These are phyloP conservation scores for Eurytoma adleriae DNA, from an alignment of 2,888 invertebrate genomes.

Conservation along the genomic window DNA sequence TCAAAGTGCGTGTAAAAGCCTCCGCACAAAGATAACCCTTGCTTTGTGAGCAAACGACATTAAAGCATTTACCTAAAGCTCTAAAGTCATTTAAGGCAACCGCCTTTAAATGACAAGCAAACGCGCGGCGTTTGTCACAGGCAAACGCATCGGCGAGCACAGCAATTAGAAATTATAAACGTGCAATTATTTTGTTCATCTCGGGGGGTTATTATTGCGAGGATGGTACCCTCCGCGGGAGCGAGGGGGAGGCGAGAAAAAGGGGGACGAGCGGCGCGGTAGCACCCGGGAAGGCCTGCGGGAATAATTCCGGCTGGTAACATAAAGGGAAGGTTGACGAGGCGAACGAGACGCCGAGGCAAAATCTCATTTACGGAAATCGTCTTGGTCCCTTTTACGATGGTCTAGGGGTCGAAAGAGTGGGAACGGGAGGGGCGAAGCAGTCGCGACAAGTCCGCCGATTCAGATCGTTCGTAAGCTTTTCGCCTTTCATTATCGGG, in stretches of 20 bases:
- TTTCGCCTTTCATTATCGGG: background rate
- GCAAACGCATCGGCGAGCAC: background rate
- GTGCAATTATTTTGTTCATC: constrained; percentile 14
- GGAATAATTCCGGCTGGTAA: constrained; percentile 21
- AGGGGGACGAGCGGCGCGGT: background rate
- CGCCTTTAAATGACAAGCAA: background rate
- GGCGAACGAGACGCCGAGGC: background rate
- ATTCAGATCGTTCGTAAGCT: constrained; percentile 1
- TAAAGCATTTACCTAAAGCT: background rate
- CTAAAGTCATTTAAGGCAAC: constrained; percentile 7
- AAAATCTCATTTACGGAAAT: constrained; percentile 35
- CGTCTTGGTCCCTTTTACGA: background rate
- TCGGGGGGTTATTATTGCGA: background rate
- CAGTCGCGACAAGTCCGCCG: background rate
- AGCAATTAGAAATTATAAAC: constrained; percentile 9
- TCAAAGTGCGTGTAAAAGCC: too few species aligned
- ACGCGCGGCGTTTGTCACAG: constrained; percentile 1
- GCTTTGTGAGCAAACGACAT: background rate
- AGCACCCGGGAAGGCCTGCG: background rate
- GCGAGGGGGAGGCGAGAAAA: background rate
- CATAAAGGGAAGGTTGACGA: constrained; percentile 31
- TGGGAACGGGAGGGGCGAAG: background rate
- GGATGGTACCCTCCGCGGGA: background rate
- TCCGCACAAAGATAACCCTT: background rate
- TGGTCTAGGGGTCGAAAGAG: background rate